Base-by-base conservation (phyloP, 2,797 vertebrate genomes). In the Myotis planiceps region DNA sequence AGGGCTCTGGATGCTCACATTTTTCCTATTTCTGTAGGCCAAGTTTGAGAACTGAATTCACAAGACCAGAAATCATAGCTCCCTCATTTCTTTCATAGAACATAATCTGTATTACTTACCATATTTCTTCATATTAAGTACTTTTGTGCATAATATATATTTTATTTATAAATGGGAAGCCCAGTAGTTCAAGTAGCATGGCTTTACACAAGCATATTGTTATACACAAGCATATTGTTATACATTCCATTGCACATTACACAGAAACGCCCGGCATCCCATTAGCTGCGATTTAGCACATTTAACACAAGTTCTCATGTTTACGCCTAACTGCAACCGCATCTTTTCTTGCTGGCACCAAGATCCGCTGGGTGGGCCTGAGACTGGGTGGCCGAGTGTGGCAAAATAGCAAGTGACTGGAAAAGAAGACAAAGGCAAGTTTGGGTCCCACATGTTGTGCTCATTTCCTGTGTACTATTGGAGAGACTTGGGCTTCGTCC, bases 261-360 rank as follows among this genome's bases (percentile, higher is more conserved):
- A 85, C 8, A 85, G 63, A 93, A 92, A 93, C 55, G 60, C 25
- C 88, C 71, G 23, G 55, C 55, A 69, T 84, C 87, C 32, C 85
- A 68, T 88, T 93, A 85, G 66, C 68, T 79, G 23, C 45, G 32
- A 89, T 75, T 96, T 89, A 93, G 80, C 58, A 81, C 49, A 92
- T 80, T 92, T 34, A 66, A 92, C 55, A 84, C 68, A 82, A 78
- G 85, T 89, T 83, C 76, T 93, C 84, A 79, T 88, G 92, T 96
- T 96, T 88, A 92, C 10, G 82, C 95, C 95, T 95, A 78, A 86
- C 84, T 90, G 3, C 84, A 79, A 42, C 39, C 71, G 23, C 9
- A 51, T 92, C 85, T 92, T 87, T 96, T n/a, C 72, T 63, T 93
- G 81, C 87, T 93, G 93, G 96, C 87, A 93, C 78, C 45, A 88